Conservation (phyloP, 2,113 vertebrate genomes). For the human region DNA sequence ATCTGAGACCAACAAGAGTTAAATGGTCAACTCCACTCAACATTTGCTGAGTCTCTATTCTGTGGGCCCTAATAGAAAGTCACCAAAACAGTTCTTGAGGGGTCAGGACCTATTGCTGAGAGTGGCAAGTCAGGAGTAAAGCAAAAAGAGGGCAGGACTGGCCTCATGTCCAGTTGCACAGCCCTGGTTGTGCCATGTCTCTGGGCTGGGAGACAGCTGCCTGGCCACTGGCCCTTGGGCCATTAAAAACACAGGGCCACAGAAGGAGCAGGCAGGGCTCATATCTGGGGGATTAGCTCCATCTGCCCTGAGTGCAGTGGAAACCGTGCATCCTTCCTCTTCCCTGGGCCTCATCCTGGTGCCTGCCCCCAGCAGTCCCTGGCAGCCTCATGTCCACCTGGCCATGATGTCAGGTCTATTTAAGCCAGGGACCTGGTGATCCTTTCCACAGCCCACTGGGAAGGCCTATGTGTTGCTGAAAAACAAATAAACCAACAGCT, state of each 20-base stretch:
- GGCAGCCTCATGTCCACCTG: not conserved
- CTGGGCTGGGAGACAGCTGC: not conserved
- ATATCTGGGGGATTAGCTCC: not conserved
- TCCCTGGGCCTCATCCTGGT: not conserved
- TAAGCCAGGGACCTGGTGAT: not conserved
- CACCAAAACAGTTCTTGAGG: not conserved
- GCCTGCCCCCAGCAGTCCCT: not conserved
- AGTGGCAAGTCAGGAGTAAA: not conserved
- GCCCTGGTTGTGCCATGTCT: not conserved
- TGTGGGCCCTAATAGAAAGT: not conserved
- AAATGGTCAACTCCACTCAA: not conserved
- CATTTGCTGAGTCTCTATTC: not conserved
- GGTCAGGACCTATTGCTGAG: not conserved
- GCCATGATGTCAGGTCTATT: constrained; percentile 17
- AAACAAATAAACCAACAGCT: not conserved
- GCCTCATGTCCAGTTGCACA: not conserved
- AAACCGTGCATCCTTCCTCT: not conserved
- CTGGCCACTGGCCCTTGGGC: not conserved
- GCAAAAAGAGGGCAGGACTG: not conserved
- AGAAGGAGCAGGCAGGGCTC: not conserved
- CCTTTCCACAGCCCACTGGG: not conserved
- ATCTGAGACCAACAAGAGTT: not conserved
- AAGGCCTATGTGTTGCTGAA: not conserved
- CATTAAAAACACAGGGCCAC: not conserved
- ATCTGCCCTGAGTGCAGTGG: not conserved